Evolutionary conservation across 2,797 vertebrate genomes (phyloP), one percentile per base, ranked within the genome.

Genomic region (Manis pentadactyla): DNA sequence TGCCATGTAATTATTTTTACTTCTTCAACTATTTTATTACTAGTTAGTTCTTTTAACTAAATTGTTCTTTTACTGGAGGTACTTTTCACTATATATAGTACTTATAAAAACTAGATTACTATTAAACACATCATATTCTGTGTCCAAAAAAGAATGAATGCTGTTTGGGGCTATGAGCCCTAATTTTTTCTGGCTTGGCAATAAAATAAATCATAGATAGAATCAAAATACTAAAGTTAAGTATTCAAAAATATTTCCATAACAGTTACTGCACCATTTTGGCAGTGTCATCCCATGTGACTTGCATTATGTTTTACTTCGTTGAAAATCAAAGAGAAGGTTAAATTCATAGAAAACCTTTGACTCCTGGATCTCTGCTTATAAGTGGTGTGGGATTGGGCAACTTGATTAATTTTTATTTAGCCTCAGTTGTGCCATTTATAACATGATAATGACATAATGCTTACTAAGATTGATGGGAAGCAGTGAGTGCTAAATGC

Each of bases 1-100:
- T 92, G 23, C 13, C 71, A 15, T 75, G 13, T 14, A 46, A 82
- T 97, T 87, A 61, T 87, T 96, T 90, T 88, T 86, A 69, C 86
- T 78, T 25, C 55, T 97, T 85, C 2, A 82, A 39, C 51, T 34
- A 34, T 59, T 87, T 86, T 19, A 85, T 85, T 92, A 39, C 27
- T 79, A 18, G 15, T 68, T 81, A 75, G 27, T 64, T 78, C 15
- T 96, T 93, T 87, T 66, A 77, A 31, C 2, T 66, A 74, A 90
- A 59, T 66, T 89, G 61, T 77, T 92, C 39, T 82, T 2, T 74
- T 66, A 79, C 49, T 71, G 25, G 37, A 90, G 23, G 14, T 75
- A 53, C 74, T 94, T 86, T 90, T 71, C 21, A 77, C 11, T 87
- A 12, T 79, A 51, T 87, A 12, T 79, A 51, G 5, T 93, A 21